Evolutionary conservation across 2,113 vertebrate genomes (phyloP).

Genomic region (Atherinomorus stipes): DNA sequence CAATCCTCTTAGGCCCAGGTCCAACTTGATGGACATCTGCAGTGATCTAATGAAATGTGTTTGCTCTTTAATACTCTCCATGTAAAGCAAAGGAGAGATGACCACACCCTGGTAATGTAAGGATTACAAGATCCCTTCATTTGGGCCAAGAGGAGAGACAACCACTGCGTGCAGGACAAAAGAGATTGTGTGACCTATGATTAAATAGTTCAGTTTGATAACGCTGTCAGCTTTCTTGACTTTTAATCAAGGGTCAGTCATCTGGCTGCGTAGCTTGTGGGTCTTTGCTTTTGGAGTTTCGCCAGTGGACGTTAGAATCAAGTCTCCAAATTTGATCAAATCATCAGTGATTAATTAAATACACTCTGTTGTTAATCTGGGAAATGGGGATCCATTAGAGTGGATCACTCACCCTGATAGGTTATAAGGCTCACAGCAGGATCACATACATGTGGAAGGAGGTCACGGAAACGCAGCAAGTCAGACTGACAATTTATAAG

Average conservation of each 20-base stretch:
- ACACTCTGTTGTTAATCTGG: constrained; percentile 61
- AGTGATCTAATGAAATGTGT: constrained; percentile 57
- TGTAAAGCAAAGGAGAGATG: constrained; percentile 26
- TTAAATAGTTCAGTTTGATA: constrained; percentile 39
- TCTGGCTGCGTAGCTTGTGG: constrained; percentile 35
- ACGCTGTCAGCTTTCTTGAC: constrained; percentile 32
- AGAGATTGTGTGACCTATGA: constrained; percentile 7
- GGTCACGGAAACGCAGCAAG: constrained; percentile 6
- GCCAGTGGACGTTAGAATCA: constrained; percentile 48
- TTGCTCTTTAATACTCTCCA: constrained; percentile 47
- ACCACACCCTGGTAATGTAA: not conserved
- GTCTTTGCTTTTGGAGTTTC: constrained; percentile 40
- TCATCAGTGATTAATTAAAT: constrained; percentile 63
- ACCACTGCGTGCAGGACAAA: constrained; percentile 11
- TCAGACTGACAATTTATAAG: constrained; percentile 4
- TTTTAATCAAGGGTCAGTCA: constrained; percentile 50
- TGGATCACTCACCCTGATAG: constrained; percentile 38
- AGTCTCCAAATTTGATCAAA: constrained; percentile 52
- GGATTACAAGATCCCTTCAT: constrained; percentile 54
- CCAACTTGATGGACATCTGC: constrained; percentile 63
- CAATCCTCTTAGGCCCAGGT: constrained; percentile 70
- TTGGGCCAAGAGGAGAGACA: constrained; percentile 2
- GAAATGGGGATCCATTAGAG: constrained; percentile 54
- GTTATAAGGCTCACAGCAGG: constrained; percentile 14
- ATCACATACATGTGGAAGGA: not conserved